These are phyloP conservation scores for Axea sp. DNA, from an alignment of 2,888 invertebrate species.

Conservation along the genomic window DNA sequence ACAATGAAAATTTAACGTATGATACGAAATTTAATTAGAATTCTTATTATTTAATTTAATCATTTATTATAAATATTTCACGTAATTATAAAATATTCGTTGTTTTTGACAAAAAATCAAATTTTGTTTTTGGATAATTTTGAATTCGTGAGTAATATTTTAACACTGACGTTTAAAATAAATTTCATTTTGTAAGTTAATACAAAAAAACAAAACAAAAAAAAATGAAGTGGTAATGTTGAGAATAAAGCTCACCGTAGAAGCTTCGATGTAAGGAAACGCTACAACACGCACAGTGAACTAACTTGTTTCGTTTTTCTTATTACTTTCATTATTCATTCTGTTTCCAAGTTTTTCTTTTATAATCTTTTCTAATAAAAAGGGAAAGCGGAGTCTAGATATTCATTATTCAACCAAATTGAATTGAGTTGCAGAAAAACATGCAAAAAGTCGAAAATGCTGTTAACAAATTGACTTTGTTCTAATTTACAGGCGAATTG, in stretches of 20 bases:
- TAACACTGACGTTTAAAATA: conserved; percentile 4
- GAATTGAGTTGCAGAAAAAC: conserved; percentile 36
- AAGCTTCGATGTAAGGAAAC: conserved; percentile 68
- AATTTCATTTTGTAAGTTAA: conserved; percentile 14
- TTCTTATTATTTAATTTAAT: no score
- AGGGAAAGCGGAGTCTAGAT: conserved; percentile 22
- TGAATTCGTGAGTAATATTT: no score
- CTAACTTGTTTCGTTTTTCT: conserved; percentile 60
- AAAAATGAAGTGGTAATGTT: conserved; percentile 60
- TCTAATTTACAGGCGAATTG: conserved; percentile 50
- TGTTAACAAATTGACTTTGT: conserved; percentile 51
- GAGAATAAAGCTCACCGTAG: conserved; percentile 61
- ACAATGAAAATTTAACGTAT: no score
- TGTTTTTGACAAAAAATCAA: no score
- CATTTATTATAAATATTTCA: no score
- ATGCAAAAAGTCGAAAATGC: conserved; percentile 46
- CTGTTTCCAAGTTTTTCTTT: conserved; percentile 39
- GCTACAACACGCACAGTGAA: conserved; percentile 70
- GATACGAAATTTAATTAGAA: no score
- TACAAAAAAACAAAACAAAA: conserved; percentile 27
- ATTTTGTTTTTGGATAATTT: no score
- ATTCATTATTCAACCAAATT: conserved; percentile 58
- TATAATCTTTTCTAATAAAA: conserved; percentile 51
- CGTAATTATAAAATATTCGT: no score
- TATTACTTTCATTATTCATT: conserved; percentile 56